These are phyloP conservation scores for Eristalinus sepulchralis DNA, from an alignment of 2,888 invertebrate species.

Conservation along the genomic window DNA sequence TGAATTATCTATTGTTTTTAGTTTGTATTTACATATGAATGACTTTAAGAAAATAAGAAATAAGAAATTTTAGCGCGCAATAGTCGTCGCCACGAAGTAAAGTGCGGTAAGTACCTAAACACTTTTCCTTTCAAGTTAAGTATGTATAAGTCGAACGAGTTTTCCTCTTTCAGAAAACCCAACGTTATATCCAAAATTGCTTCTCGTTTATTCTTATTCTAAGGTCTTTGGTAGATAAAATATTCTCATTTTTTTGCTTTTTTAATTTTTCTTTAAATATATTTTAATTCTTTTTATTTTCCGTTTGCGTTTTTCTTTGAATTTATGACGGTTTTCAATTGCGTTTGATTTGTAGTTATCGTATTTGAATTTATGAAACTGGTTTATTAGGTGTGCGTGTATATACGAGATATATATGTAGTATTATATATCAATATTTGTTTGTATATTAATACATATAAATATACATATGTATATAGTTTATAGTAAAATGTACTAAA, in stretches of 20 bases:
- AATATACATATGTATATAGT: conserved; percentile 21
- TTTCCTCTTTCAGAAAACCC: conserved; percentile 28
- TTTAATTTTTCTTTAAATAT: conserved; percentile 10
- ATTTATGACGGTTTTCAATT: not conserved
- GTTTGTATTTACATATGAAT: conserved; percentile 65
- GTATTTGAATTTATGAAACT: not conserved
- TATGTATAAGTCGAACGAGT: conserved; percentile 30
- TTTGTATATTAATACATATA: conserved; percentile 1
- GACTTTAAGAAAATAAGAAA: conserved; percentile 52
- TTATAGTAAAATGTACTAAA: conserved; percentile 37
- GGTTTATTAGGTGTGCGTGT: not conserved
- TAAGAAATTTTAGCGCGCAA: conserved; percentile 10
- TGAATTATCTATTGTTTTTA: conserved; percentile 64
- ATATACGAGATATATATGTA: not conserved
- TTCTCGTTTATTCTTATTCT: conserved; percentile 50
- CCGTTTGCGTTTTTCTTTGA: conserved; percentile 1
- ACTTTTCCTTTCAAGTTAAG: conserved; percentile 9
- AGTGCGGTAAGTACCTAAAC: not conserved
- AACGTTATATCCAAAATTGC: conserved; percentile 31
- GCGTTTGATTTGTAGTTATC: not conserved
- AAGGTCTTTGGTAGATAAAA: conserved; percentile 70
- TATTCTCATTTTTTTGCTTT: conserved; percentile 42
- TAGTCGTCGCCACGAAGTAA: conserved; percentile 29
- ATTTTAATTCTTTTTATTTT: conserved; percentile 9
- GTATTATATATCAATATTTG: not conserved